These are phyloP conservation scores for Trachythela sp. DNA, from an alignment of 64 coral and sea anemone genomes.

Conservation along the genomic window DNA sequence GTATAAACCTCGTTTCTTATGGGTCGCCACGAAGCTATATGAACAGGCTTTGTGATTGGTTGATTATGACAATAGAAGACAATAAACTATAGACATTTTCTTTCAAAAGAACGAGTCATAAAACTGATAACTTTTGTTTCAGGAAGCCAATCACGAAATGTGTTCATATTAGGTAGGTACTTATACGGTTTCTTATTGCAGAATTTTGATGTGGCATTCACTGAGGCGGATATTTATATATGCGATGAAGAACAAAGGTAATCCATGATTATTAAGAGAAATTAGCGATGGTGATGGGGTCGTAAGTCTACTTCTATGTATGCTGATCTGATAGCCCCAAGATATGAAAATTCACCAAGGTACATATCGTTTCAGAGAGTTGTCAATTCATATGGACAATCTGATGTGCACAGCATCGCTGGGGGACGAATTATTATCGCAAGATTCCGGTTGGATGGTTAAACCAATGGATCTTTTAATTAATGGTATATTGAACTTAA, in stretches of 20 bases:
- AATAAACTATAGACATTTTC: too few relatives aligned
- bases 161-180: too few relatives aligned
- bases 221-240: neutral
- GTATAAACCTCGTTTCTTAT: too few relatives aligned
- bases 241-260: conserved; percentile 21
- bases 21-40: too few relatives aligned
- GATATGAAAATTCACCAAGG: neutral
- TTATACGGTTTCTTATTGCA: neutral
- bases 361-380: neutral
- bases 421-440: neutral
- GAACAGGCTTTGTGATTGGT: too few relatives aligned
- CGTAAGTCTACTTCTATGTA: too few relatives aligned
- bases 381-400: neutral
- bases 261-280: neutral
- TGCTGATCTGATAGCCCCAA: too few relatives aligned
- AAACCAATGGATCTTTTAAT: neutral
- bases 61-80: too few relatives aligned
- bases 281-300: too few relatives aligned
- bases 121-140: too few relatives aligned
- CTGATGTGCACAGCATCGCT: neutral
- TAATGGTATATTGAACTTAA: neutral
- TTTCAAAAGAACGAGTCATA: too few relatives aligned
- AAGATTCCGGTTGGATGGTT: neutral
- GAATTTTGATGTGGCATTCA: neutral
- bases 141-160: too few relatives aligned